Evolutionary conservation across 1,140 invertebrate species (phyloP).

Genomic region (Pararge aegeria): DNA sequence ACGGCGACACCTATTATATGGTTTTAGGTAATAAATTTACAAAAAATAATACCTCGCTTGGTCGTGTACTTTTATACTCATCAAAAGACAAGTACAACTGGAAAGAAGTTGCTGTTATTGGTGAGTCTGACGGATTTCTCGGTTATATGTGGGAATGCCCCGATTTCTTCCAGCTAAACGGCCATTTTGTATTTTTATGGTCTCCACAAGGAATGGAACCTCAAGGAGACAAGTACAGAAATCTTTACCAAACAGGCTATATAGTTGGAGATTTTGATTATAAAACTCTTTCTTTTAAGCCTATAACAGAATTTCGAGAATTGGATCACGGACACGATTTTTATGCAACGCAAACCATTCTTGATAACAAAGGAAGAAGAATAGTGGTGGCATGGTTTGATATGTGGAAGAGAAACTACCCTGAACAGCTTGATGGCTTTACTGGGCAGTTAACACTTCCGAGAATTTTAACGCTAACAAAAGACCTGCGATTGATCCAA

Average conservation of each 20-base stretch:
- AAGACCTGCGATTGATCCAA: constrained; percentile 44
- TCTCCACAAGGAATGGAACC: constrained; percentile 66
- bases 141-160: constrained; percentile 73
- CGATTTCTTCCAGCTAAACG: constrained; percentile 62
- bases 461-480: constrained; percentile 41
- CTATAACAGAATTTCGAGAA: constrained; percentile 50
- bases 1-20: constrained; percentile 58
- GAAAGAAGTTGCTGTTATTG: constrained; percentile 49
- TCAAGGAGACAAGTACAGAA: constrained; percentile 62
- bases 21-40: constrained; percentile 58
- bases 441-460: constrained; percentile 58
- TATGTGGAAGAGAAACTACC: constrained; percentile 66
- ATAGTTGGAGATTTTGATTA: constrained; percentile 63
- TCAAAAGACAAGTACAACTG: constrained; percentile 57
- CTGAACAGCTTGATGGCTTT: constrained; percentile 56
- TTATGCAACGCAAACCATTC: constrained; percentile 66
- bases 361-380: constrained; percentile 31
- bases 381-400: constrained; percentile 45
- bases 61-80: constrained; percentile 53
- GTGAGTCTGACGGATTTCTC: constrained; percentile 50
- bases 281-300: constrained; percentile 42
- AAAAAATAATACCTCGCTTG: constrained; percentile 32
- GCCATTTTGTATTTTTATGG: constrained; percentile 56
- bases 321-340: constrained; percentile 70
- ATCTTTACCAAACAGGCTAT: constrained; percentile 68